Evolutionary conservation across 2,888 invertebrate genomes (phyloP), one percentile per base, ranked within the genome.

Genomic region (Lomographa bimaculata): DNA sequence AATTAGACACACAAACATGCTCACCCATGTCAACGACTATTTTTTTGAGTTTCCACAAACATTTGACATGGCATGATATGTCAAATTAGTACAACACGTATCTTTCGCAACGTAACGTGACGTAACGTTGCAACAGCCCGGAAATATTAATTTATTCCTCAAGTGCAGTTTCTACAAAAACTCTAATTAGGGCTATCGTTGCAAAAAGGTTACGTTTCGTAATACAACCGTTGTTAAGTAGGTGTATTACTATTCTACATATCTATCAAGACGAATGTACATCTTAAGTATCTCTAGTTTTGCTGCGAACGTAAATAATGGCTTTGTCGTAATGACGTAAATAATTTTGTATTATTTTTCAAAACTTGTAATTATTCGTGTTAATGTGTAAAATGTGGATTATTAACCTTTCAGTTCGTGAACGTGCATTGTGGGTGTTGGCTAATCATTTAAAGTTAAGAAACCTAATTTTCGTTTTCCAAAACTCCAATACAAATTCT

Each of bases 1-100:
- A 59, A 50, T 50, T 51, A 34, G 57, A 44, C 46, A 44, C 39
- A 36, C 38, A 47, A 44, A 41, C 21, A 42, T 25, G 12, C 21
- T 25, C 24, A 33, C 25, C 34, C 41, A 36, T 24, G 26, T 44
- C 32, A 41, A 41, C 37, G 19, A 32, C 12, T 37, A 35, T 38
- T n/a, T n/a, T n/a, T n/a, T n/a, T 36, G 27, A 39, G 29, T 32
- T 36, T 7, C 28, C 24, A 32, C 16, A 9, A 27, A 27, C 20
- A 23, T 27, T 7, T 32, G 32, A 29, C 34, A 20, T 26, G 33
- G 30, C 34, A 40, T 40, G 37, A 50, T 46, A 45, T 45, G 39
- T 46, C 50, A 43, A 43, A 25, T 17, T 26, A 25, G 16, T 18
- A 21, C 27, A 23, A 3, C 11, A 11, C 7, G 34, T 27, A 30